A percentile compares a stretch with the other conserved stretches of the same genome.
phyloP scores from a whole-genome alignment of 2,888 invertebrate species.

The Antheraea assamensis region DNA sequence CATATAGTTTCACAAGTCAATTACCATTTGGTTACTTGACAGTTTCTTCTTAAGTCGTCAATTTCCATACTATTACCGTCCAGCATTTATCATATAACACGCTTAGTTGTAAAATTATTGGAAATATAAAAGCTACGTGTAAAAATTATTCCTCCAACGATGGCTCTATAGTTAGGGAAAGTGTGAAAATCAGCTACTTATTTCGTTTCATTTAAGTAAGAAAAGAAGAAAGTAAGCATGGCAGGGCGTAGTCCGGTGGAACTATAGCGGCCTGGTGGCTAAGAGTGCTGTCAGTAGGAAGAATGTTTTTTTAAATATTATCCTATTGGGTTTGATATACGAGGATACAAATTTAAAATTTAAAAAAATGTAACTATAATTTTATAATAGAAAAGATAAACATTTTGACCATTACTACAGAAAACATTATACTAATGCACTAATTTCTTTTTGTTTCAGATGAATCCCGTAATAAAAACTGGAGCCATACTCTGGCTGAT shows the following conservation, averaged over 20 bases:
- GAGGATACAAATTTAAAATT: background rate
- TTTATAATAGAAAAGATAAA: background rate
- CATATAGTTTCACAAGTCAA: slow-evolving; percentile 28
- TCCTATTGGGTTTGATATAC: background rate
- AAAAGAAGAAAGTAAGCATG: too few species aligned
- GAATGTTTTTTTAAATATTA: background rate
- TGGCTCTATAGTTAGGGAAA: background rate
- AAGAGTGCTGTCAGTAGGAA: too few species aligned
- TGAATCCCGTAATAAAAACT: slow-evolving; percentile 74
- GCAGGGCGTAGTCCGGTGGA: too few species aligned
- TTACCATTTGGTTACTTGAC: slow-evolving; percentile 28
- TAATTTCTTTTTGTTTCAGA: slow-evolving; percentile 62
- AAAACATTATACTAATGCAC: background rate
- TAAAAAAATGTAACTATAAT: background rate
- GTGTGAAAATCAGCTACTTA: background rate
- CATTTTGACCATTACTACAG: too few species aligned
- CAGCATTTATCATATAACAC: background rate
- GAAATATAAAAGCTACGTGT: background rate
- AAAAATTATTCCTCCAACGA: background rate
- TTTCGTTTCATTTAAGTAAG: background rate
- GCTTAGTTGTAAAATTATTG: background rate
- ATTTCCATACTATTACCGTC: slow-evolving; percentile 3
- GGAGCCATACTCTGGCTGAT: slow-evolving; percentile 65
- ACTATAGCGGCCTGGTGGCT: too few species aligned
- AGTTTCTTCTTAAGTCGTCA: slow-evolving; percentile 23